Evolutionary conservation across 1,140 invertebrate species (phyloP).

Genomic region (Brachystomella parvula): DNA sequence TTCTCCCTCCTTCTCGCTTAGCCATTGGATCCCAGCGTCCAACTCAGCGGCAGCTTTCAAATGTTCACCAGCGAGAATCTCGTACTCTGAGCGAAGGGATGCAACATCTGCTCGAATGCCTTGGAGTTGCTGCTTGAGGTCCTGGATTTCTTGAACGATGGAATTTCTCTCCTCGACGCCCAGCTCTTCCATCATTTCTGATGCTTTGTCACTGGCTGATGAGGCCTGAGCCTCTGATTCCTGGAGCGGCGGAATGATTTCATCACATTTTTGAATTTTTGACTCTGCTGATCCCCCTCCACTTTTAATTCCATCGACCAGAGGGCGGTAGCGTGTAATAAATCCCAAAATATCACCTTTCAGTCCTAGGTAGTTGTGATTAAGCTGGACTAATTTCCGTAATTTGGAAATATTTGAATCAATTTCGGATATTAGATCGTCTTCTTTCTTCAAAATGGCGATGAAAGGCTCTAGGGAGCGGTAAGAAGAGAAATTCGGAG

Average conservation of each 20-base stretch:
- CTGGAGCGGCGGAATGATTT: constrained; percentile 59
- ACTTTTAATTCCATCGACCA: constrained; percentile 75
- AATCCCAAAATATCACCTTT: constrained; percentile 79
- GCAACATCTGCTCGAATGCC: constrained; percentile 71
- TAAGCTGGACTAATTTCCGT: constrained; percentile 63
- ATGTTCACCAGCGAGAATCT: constrained; percentile 76
- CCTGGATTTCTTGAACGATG: constrained; percentile 76
- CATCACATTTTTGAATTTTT: constrained; percentile 80
- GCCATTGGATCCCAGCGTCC: constrained; percentile 69
- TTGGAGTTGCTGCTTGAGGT: constrained; percentile 72
- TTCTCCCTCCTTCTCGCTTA: constrained; percentile 72
- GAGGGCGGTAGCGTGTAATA: constrained; percentile 74
- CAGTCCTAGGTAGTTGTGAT: constrained; percentile 77
- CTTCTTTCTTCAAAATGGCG: constrained; percentile 67
- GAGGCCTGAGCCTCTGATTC: constrained; percentile 79
- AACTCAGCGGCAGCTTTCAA: constrained; percentile 70
- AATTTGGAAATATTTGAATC: constrained; percentile 74
- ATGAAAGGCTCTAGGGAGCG: constrained; percentile 58
- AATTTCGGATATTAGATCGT: constrained; percentile 64
- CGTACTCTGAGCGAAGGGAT: constrained; percentile 73
- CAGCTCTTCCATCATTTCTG: constrained; percentile 76
- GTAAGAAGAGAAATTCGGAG: constrained; percentile 47
- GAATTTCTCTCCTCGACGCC: constrained; percentile 74
- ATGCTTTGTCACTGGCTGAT: constrained; percentile 76
- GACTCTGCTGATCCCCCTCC: constrained; percentile 68